A percentile compares a stretch with the other conserved stretches of the same genome.
Conservation (phyloP, 2,888 invertebrate genomes). For the Macrosiphum euphorbiae region DNA sequence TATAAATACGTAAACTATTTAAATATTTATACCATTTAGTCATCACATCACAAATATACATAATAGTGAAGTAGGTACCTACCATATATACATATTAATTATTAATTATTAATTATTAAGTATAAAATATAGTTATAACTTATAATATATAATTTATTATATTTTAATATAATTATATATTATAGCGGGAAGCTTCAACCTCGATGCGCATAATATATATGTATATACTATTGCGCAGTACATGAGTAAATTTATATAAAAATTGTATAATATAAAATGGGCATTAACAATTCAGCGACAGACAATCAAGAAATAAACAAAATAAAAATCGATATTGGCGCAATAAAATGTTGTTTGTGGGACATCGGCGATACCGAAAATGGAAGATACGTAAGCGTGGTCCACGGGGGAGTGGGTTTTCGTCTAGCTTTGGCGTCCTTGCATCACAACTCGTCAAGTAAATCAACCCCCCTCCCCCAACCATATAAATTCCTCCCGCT, state of each 20-base stretch:
- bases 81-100: neutral
- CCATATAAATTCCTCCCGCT: too few species aligned
- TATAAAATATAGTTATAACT: neutral
- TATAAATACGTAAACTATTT: neutral
- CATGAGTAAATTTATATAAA: neutral
- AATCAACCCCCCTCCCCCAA: too few species aligned
- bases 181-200: neutral
- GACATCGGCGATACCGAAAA: neutral
- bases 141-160: too few species aligned
- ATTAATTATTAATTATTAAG: neutral
- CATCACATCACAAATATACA: neutral
- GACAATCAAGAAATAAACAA: neutral
- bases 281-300: neutral
- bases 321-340: neutral
- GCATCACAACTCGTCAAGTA: neutral
- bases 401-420: neutral
- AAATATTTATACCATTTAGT: neutral
- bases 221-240: neutral
- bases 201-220: neutral
- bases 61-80: neutral
- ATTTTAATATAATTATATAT: neutral
- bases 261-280: neutral
- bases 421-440: neutral
- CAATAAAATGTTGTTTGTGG: neutral
- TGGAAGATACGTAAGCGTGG: neutral